A percentile compares a stretch with the other conserved stretches of the same genome.
These are phyloP conservation scores for Calameuta filiformis DNA, from an alignment of 2,888 invertebrate genomes.

Conservation along the genomic window DNA sequence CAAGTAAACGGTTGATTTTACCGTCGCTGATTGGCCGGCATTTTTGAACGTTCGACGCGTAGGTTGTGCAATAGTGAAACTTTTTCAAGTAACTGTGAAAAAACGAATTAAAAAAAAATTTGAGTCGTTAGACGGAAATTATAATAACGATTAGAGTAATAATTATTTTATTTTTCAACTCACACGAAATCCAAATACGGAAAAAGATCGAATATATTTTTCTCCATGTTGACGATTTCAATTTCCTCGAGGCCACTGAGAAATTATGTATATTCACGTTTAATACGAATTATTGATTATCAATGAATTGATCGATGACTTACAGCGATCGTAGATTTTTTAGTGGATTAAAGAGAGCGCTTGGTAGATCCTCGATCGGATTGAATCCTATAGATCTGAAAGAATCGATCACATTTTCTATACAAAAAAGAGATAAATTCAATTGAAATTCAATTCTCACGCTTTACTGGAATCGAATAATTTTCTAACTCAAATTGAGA, in stretches of 20 bases:
- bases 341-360: constrained; percentile 49
- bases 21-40: constrained; percentile 75
- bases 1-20: constrained; percentile 35
- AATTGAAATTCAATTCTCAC: neutral
- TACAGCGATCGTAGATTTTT: constrained; percentile 59
- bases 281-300: neutral
- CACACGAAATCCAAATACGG: constrained; percentile 68
- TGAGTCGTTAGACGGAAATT: neutral
- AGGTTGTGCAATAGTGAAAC: constrained; percentile 73
- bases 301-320: constrained; percentile 30
- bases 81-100: constrained; percentile 70
- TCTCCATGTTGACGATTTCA: constrained; percentile 67
- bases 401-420: neutral
- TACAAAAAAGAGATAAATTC: neutral
- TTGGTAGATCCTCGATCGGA: constrained; percentile 48
- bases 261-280: constrained; percentile 22
- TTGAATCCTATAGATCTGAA: constrained; percentile 59
- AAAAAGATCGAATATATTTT: constrained; percentile 67
- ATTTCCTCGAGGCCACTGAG: constrained; percentile 70
- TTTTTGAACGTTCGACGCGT: constrained; percentile 69
- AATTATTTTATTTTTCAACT: constrained; percentile 33
- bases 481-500: neutral
- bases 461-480: neutral
- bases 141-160: neutral
- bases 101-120: constrained; percentile 7